These are phyloP conservation scores for Myotis yumanensis DNA, from an alignment of 2,113 vertebrate genomes.

Conservation along the genomic window DNA sequence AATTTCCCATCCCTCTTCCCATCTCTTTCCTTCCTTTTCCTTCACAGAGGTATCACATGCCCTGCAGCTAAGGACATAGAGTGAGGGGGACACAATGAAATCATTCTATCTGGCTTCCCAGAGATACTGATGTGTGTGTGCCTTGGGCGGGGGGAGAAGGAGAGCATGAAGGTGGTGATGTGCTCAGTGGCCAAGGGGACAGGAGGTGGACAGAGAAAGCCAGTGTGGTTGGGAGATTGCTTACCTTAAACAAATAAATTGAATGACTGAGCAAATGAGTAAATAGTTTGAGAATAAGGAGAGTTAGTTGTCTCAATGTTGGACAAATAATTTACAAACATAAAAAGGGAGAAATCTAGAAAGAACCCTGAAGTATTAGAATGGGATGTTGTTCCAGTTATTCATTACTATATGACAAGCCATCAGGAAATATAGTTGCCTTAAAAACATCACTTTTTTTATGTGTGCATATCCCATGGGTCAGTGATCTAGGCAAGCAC, in stretches of 20 bases:
- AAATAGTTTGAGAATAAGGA: neutral
- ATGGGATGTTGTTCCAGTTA: neutral
- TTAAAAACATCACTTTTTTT: neutral
- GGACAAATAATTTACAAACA: neutral
- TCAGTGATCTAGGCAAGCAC: neutral
- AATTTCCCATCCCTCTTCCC: neutral
- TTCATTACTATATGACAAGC: neutral
- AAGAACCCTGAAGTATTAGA: neutral
- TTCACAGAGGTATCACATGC: neutral
- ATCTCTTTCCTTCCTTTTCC: neutral
- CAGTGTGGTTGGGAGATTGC: neutral
- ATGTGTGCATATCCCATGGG: neutral
- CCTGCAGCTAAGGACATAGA: neutral
- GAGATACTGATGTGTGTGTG: neutral
- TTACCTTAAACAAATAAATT: neutral
- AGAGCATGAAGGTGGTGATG: fast-evolving
- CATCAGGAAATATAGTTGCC: neutral
- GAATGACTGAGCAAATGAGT: neutral
- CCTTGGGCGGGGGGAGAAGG: fast-evolving
- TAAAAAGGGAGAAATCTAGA: neutral
- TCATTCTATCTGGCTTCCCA: fast-evolving
- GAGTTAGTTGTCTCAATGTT: neutral
- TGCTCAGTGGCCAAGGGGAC: too few relatives aligned
- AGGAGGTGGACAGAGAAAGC: neutral
- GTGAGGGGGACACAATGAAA: fast-evolving